phyloP scores from a whole-genome alignment of 2,888 invertebrate genomes.

The Drosophila histrio region DNA sequence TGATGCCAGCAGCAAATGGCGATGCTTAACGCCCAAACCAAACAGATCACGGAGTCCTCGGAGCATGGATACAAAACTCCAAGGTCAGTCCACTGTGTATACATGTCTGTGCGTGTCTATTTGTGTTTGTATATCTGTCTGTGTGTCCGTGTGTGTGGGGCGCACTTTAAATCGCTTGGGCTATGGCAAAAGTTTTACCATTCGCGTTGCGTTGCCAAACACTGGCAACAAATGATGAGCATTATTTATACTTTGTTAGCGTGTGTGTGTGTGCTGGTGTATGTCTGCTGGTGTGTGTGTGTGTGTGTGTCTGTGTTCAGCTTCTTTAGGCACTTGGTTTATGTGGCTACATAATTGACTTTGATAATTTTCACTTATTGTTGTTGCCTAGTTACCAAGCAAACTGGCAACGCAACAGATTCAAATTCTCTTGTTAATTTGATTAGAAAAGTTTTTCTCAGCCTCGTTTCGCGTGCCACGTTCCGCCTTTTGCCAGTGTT shows the following conservation, averaged over 20 bases:
- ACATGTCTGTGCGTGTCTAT: slow-evolving; percentile 6
- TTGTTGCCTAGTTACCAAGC: slow-evolving; percentile 54
- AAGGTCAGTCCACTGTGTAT: slow-evolving; percentile 40
- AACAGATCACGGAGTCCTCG: slow-evolving; percentile 28
- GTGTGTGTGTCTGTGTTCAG: slow-evolving; percentile 9
- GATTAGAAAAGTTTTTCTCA: slow-evolving; percentile 78
- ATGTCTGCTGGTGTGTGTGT: background rate
- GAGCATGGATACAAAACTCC: slow-evolving; percentile 17
- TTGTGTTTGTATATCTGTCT: slow-evolving; percentile 3
- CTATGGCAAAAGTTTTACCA: slow-evolving; percentile 53
- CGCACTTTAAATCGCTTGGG: slow-evolving; percentile 51
- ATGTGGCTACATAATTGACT: slow-evolving; percentile 73
- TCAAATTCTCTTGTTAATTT: slow-evolving; percentile 76
- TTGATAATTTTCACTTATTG: slow-evolving; percentile 80
- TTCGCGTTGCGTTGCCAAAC: slow-evolving; percentile 34
- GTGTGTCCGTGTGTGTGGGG: slow-evolving; percentile 3
- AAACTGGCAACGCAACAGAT: slow-evolving; percentile 50
- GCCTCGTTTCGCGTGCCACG: slow-evolving; percentile 3
- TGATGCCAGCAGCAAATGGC: slow-evolving; percentile 56
- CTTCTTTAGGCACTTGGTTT: slow-evolving; percentile 54
- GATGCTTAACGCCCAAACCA: slow-evolving; percentile 19
- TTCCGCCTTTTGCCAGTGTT: slow-evolving; percentile 5
- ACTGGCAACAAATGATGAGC: slow-evolving; percentile 48
- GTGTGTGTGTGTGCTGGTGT: background rate
- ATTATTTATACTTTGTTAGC: slow-evolving; percentile 51